Percentiles rank a stretch among this genome's conserved stretches.
phyloP scores from a whole-genome alignment of 2,113 vertebrate species.

The Festucalex cinctus region DNA sequence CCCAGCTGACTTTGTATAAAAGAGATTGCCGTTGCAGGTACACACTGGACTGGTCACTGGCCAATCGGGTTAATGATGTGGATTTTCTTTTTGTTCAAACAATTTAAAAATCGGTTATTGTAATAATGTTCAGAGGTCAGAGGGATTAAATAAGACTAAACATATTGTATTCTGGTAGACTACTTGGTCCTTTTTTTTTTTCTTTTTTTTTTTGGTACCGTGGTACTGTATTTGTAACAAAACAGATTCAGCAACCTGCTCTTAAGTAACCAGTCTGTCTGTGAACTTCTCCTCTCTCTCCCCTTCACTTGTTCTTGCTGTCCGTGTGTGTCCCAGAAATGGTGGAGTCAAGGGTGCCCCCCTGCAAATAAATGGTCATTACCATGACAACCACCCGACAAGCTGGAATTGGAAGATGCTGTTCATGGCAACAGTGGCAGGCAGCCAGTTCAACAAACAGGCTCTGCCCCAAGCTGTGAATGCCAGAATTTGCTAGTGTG shows the following conservation, averaged over 20 bases:
- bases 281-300: background rate
- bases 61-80: no score
- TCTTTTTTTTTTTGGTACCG: background rate
- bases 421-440: constrained; percentile 55
- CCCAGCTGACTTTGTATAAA: no score
- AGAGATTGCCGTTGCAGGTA: no score
- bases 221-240: background rate
- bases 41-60: no score
- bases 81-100: no score
- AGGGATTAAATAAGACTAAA: background rate
- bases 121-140: no score
- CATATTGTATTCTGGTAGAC: background rate
- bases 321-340: constrained; percentile 32
- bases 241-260: constrained; percentile 29
- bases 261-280: constrained; percentile 26
- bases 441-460: constrained; percentile 52
- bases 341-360: constrained; percentile 33
- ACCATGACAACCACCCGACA: constrained; percentile 50
- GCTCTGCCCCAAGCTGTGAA: constrained; percentile 13
- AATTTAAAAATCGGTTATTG: no score
- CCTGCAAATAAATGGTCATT: constrained; percentile 48
- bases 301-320: constrained; percentile 2
- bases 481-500: constrained; percentile 6
- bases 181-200: no score
- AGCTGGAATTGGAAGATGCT: constrained; percentile 36